These are phyloP conservation scores for Manduca sexta DNA, from an alignment of 1,140 invertebrate genomes.

Conservation along the genomic window DNA sequence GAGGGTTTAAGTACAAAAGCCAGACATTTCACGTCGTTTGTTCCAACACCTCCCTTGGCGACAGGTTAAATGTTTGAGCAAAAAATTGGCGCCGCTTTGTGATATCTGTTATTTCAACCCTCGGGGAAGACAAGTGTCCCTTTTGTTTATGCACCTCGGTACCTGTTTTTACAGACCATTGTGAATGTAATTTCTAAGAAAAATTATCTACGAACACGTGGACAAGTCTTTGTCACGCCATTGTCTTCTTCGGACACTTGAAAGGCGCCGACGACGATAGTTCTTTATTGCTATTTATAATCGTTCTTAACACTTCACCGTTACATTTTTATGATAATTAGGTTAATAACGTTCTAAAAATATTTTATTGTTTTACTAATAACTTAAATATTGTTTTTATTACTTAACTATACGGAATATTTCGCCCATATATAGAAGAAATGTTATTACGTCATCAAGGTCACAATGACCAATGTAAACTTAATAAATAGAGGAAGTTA, in stretches of 20 bases:
- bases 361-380: no score
- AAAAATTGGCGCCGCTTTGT: slow-evolving; percentile 68
- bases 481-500: no score
- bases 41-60: slow-evolving; percentile 44
- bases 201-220: slow-evolving; percentile 49
- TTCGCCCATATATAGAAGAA: no score
- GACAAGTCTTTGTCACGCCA: slow-evolving; percentile 15
- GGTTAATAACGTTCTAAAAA: no score
- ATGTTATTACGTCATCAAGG: no score
- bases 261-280: slow-evolving; percentile 17
- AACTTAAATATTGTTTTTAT: no score
- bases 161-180: slow-evolving; percentile 44
- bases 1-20: slow-evolving; percentile 41
- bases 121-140: slow-evolving; percentile 16
- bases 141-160: slow-evolving; percentile 7
- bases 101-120: slow-evolving; percentile 28
- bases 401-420: no score
- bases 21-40: slow-evolving; percentile 64
- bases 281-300: no score
- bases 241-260: slow-evolving; percentile 26
- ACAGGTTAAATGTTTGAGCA: slow-evolving; percentile 38
- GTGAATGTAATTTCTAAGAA: slow-evolving; percentile 39
- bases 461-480: no score
- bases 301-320: no score
- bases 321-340: no score